Evolutionary conservation across 2,113 vertebrate species (phyloP), one percentile per base, ranked within the genome.

Genomic region (Bettongia penicillata): DNA sequence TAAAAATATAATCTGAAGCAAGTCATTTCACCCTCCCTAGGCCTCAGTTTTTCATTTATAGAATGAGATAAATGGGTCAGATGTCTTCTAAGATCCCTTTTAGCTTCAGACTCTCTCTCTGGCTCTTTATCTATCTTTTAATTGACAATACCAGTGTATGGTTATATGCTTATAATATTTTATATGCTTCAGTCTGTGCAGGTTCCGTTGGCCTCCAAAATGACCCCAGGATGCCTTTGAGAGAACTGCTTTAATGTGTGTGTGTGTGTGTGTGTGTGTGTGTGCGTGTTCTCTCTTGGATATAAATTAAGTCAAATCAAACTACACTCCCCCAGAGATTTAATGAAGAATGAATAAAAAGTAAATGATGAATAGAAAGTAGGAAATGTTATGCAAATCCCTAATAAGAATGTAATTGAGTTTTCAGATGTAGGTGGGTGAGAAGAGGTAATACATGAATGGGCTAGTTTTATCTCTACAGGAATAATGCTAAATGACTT

Each of bases 281-380:
- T 84, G 19, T 43, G 68, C 22, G n/a, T 43, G 37, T n/a, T 22
- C 19, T 1, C 68, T 22, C 68, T 43, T 84, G 1, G n/a, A 43
- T 84, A 43, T 43, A 84, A 84, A 84, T 84, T 43, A 84, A 43
- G 16, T 91, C 91, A 97, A 93, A 68, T 91, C 50, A 92, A 49
- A 51, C 96, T 43, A 84, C 22, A 19, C 48, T 92, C 19, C 16
- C 52, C 77, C 3, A 91, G 50, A 55, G 94, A 91, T 9, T 49
- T 77, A 84, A 52, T 49, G 90, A 93, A 52, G 3, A 95, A 91
- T 90, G 2, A 91, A 51, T 90, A 61, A 93, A 84, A 95, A 96
- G 25, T 49, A 68, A 93, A 94, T 19, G 53, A 94, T 50, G 16
- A 96, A 53, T 51, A 55, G 77, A 48, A 93, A 95, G n/a, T 89